A percentile compares a stretch with the other conserved stretches of the same genome.
Conservation (phyloP, 2,797 vertebrate genomes). For the Echeneis naucrates region DNA sequence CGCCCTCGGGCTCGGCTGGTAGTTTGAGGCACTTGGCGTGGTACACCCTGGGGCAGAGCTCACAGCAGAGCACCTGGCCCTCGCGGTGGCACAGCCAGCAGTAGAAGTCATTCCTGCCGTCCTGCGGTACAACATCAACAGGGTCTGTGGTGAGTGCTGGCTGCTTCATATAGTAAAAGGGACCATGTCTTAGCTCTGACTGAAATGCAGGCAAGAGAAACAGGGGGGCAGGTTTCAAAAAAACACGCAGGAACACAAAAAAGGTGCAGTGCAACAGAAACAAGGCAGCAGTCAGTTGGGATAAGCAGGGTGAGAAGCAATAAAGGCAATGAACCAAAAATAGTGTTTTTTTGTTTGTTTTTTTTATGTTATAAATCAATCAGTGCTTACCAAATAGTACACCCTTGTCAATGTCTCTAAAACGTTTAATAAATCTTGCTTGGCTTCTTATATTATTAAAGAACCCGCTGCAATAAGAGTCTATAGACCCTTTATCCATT, state of each 20-base stretch:
- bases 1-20: conserved; percentile 92
- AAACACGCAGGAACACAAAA: conserved; percentile 88
- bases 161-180: conserved; percentile 99
- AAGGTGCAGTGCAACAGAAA: conserved; percentile 85
- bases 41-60: conserved; percentile 99
- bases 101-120: conserved; percentile 99
- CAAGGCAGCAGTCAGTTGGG: conserved; percentile 72
- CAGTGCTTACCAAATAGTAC: not conserved
- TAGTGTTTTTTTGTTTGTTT: conserved; percentile 21
- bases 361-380: too few relatives aligned
- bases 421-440: not conserved
- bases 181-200: conserved; percentile 99
- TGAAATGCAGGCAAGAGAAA: conserved; percentile 99
- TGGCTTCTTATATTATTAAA: too few relatives aligned
- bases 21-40: conserved; percentile 99
- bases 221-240: conserved; percentile 95
- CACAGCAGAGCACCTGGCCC: conserved; percentile 99
- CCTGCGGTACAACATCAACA: conserved; percentile 99
- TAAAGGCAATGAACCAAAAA: conserved; percentile 49
- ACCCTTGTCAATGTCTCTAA: not conserved
- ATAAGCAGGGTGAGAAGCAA: conserved; percentile 70
- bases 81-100: conserved; percentile 99
- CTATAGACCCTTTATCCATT: not conserved
- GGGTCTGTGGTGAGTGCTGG: conserved; percentile 93
- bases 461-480: not conserved